phyloP scores from a whole-genome alignment of 1,140 invertebrate species.

The Euura saliciscinereae region DNA sequence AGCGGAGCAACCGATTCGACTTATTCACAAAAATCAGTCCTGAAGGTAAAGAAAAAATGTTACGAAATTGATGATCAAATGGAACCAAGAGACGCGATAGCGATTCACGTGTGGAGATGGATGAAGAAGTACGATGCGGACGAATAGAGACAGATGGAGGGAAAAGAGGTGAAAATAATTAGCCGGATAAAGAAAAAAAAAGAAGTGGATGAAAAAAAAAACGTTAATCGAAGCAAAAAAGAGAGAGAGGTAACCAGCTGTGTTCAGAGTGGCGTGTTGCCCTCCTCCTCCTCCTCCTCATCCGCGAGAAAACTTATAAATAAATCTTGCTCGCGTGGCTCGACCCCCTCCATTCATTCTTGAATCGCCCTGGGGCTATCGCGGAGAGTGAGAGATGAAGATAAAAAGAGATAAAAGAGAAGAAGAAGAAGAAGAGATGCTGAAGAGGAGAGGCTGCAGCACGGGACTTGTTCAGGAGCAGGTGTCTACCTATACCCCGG shows the following conservation, averaged over 20 bases:
- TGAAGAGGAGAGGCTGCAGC: neutral
- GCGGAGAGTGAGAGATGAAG: neutral
- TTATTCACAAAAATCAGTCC: too few relatives aligned
- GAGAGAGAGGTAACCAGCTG: slow-evolving; percentile 23
- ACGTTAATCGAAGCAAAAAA: neutral
- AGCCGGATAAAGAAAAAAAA: neutral
- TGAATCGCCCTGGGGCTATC: slow-evolving; percentile 9
- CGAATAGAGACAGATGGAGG: slow-evolving; percentile 21
- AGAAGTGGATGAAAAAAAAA: neutral
- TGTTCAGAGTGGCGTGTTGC: neutral
- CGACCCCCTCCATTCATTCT: slow-evolving; percentile 45
- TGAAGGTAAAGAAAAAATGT: too few relatives aligned
- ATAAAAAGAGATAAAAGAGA: neutral
- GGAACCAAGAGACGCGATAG: too few relatives aligned
- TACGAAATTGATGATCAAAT: too few relatives aligned
- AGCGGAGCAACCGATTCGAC: too few relatives aligned
- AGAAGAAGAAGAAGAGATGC: neutral
- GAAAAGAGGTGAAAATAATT: slow-evolving; percentile 23
- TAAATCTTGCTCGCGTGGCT: slow-evolving; percentile 62
- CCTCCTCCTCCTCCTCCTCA: slow-evolving; percentile 39
- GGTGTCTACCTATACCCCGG: neutral
- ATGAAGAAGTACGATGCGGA: slow-evolving; percentile 24
- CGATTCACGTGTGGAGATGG: neutral
- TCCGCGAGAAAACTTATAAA: slow-evolving; percentile 49
- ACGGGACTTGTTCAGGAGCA: slow-evolving; percentile 2